These are phyloP conservation scores for Natrix natrix DNA, from an alignment of 2,797 vertebrate genomes.

Conservation along the genomic window DNA sequence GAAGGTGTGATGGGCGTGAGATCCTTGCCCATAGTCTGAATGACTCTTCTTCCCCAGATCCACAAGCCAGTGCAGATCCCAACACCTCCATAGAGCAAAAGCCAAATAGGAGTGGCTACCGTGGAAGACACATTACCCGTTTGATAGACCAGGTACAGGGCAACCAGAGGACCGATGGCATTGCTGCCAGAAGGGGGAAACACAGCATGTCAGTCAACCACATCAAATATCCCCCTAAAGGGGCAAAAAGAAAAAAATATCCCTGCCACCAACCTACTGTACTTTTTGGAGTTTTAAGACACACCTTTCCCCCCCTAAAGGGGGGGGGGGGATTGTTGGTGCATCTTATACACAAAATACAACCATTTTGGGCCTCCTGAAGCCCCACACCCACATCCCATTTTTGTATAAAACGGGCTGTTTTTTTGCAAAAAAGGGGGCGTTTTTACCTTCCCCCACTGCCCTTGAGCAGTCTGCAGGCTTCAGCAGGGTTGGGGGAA, in stretches of 20 bases:
- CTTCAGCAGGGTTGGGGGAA: too few relatives aligned
- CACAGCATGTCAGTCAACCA: not conserved
- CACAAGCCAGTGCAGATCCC: slow-evolving; percentile 92
- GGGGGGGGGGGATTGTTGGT: too few relatives aligned
- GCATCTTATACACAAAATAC: too few relatives aligned
- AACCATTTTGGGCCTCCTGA: too few relatives aligned
- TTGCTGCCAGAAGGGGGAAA: slow-evolving; percentile 77
- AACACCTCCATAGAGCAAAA: slow-evolving; percentile 88
- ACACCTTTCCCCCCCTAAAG: too few relatives aligned
- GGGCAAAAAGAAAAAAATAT: too few relatives aligned
- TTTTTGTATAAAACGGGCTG: too few relatives aligned
- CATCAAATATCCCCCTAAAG: not conserved
- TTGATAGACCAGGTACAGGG: slow-evolving; percentile 87
- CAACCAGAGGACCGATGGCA: slow-evolving; percentile 92
- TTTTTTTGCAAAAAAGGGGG: too few relatives aligned
- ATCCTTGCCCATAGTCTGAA: slow-evolving; percentile 96
- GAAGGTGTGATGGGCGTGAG: slow-evolving; percentile 96
- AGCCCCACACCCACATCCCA: too few relatives aligned
- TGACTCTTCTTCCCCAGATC: slow-evolving; percentile 96
- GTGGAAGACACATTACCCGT: slow-evolving; percentile 77
- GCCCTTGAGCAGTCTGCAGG: too few relatives aligned
- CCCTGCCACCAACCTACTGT: not conserved
- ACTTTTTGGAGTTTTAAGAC: too few relatives aligned
- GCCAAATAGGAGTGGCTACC: slow-evolving; percentile 87
- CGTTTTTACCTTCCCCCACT: too few relatives aligned